These are phyloP conservation scores for Micrastur ruficollis DNA, from an alignment of 2,797 vertebrate species.

Conservation along the genomic window DNA sequence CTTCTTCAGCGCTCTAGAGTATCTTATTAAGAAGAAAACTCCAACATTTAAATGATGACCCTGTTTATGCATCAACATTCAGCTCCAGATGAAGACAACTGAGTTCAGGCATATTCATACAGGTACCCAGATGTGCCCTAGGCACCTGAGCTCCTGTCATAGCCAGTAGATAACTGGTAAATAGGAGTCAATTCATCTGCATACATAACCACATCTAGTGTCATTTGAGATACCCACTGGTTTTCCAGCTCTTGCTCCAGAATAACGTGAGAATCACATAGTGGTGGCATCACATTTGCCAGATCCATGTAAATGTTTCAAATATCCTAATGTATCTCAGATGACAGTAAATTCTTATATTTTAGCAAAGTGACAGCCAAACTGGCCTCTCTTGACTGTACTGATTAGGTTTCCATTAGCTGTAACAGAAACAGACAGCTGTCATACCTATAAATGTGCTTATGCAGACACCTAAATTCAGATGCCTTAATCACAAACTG, in stretches of 20 bases:
- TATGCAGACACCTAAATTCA: background rate
- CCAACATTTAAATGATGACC: background rate
- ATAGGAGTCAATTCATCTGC: background rate
- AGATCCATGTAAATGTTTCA: background rate
- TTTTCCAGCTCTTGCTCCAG: background rate
- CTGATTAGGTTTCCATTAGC: background rate
- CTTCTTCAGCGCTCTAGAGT: background rate
- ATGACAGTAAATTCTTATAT: background rate
- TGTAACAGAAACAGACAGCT: background rate
- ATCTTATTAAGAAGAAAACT: background rate
- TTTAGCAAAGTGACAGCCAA: background rate
- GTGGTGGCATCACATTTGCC: background rate
- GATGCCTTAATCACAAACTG: background rate
- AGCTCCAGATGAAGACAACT: background rate
- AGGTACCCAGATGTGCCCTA: background rate
- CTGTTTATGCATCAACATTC: background rate
- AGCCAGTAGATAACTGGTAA: background rate
- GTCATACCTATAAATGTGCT: background rate
- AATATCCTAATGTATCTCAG: background rate
- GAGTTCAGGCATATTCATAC: background rate
- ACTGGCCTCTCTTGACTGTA: background rate
- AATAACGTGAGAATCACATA: background rate
- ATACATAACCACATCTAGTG: background rate
- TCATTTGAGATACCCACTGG: background rate
- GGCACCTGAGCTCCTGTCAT: background rate